Base-by-base conservation (phyloP, 92 coral and sea anemone species). In the Parazoanthus darwini region DNA sequence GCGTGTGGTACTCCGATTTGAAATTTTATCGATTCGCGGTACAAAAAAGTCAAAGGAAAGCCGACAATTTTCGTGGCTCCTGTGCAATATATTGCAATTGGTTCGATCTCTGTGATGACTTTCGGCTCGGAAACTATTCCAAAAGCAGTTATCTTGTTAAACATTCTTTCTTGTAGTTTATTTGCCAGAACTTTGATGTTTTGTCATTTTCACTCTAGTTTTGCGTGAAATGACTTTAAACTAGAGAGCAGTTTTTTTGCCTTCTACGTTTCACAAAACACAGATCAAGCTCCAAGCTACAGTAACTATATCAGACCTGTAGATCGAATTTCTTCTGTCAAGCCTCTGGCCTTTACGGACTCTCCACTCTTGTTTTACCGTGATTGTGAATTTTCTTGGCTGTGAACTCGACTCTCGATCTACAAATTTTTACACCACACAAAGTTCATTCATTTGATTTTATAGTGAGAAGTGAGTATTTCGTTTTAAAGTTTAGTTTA, bases 21-120 rank as follows among this genome's bases (percentile, higher is more conserved):
- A 89, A 95, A 95, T 89, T 93, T 93, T 93, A 95, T 92, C 86
- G 88, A 90, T 93, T 95, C 98, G 98, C 98, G 98, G 98, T 92
- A 88, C 91, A 88, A 82, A 91, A 35, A 85, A 80, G 76, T 95
- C 98, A 95, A 95, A 95, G 98, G 92, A 74, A 84, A 82, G 94
- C 98, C 98, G 98, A 91, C 98, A 91, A 88, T 92, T 90, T 74
- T 84, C 87, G 74, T 91, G 91, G 88, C 89, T 90, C 92, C 93
- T 89, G 92, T 86, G 89, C 80, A 90, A 88, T 88, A 89, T 88
- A 82, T 65, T 88, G 82, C 65, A 88, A 91, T 82, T 91, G 88
- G 84, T 91, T 54, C 90, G 73, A 81, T 66, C 75, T 84, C 87
- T 84, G 87, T 84, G 79, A 84, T 48, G 87, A 84, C 46, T 84